Percentiles rank a stretch among this genome's conserved stretches.
Evolutionary conservation across 2,888 invertebrate species (phyloP).

Genomic region (Craniophora ligustri): DNA sequence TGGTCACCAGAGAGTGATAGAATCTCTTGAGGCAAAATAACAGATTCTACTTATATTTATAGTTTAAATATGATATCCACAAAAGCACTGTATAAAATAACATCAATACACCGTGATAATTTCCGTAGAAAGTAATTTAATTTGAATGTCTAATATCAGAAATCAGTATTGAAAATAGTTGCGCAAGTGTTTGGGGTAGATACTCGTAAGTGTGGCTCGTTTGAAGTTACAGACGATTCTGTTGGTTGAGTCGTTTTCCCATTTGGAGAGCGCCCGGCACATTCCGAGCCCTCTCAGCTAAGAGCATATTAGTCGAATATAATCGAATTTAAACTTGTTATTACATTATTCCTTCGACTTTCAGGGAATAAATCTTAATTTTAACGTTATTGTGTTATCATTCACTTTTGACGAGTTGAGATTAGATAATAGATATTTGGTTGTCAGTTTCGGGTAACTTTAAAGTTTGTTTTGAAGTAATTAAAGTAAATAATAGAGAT

Average conservation of each 20-base stretch:
- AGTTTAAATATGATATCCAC: too few species aligned
- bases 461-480: not conserved
- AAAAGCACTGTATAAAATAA: too few species aligned
- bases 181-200: constrained; percentile 31
- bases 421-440: constrained; percentile 4
- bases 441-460: not conserved
- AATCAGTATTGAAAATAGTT: constrained; percentile 59
- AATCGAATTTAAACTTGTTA: constrained; percentile 68
- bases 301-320: constrained; percentile 65
- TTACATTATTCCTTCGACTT: constrained; percentile 50
- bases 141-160: too few species aligned
- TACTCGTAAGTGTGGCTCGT: constrained; percentile 56
- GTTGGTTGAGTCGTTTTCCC: constrained; percentile 70
- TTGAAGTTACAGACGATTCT: constrained; percentile 32
- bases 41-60: too few species aligned
- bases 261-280: constrained; percentile 62
- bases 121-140: too few species aligned
- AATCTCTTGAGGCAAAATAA: too few species aligned
- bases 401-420: constrained; percentile 7
- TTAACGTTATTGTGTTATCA: constrained; percentile 37
- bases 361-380: constrained; percentile 49
- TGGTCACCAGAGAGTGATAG: too few species aligned
- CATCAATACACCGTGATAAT: too few species aligned
- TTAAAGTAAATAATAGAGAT: too few species aligned
- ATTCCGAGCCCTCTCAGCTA: constrained; percentile 50